These are phyloP conservation scores for Spodoptera picta DNA, from an alignment of 2,888 invertebrate species.

Conservation along the genomic window DNA sequence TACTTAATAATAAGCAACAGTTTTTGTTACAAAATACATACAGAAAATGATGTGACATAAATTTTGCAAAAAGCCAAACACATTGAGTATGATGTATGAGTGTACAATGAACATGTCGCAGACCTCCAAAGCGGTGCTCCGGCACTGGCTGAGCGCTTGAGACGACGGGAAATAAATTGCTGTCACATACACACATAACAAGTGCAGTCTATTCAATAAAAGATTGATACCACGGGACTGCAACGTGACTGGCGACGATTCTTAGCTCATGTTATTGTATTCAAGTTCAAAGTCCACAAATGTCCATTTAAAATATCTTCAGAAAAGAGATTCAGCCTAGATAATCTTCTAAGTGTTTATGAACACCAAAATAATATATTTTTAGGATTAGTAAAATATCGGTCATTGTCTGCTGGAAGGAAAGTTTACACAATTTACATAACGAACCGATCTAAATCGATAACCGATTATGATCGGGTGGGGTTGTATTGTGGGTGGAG, in stretches of 20 bases:
- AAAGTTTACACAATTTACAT: too few relatives aligned
- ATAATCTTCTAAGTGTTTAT: neutral
- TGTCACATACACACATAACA: conserved; percentile 68
- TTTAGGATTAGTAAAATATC: too few relatives aligned
- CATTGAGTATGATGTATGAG: conserved; percentile 58
- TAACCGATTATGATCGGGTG: neutral
- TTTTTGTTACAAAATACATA: conserved; percentile 16
- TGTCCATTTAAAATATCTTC: neutral
- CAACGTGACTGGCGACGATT: conserved; percentile 37
- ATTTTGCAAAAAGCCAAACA: conserved; percentile 54
- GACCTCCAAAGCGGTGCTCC: conserved; percentile 58
- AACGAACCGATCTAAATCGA: too few relatives aligned
- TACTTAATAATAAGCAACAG: too few relatives aligned
- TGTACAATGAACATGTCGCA: conserved; percentile 56
- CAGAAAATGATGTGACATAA: conserved; percentile 36
- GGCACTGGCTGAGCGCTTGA: conserved; percentile 47
- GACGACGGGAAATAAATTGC: conserved; percentile 75
- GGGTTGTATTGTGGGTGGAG: conserved; percentile 2
- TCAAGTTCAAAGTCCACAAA: conserved; percentile 10
- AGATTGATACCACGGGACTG: conserved; percentile 51
- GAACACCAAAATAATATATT: conserved; percentile 9
- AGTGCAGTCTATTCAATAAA: conserved; percentile 61
- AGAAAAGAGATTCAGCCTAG: too few relatives aligned
- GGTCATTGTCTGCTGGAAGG: too few relatives aligned
- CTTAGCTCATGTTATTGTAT: conserved; percentile 16